Percentiles rank a stretch among this genome's conserved stretches.
Evolutionary conservation across 2,113 vertebrate species (phyloP).

Genomic region (Centropristis striata): DNA sequence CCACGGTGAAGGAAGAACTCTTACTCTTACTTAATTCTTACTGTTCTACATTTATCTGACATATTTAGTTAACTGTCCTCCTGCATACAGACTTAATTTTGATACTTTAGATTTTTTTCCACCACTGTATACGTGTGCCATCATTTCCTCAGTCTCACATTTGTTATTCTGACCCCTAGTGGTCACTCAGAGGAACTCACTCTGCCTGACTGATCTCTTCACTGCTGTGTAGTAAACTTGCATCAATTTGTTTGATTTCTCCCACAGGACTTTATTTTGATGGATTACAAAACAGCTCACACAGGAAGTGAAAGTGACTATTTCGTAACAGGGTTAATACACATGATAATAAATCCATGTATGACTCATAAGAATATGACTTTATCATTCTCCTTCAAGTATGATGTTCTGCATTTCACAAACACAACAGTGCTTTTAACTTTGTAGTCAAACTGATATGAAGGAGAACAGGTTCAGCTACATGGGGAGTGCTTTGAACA

Average conservation of each 20-base stretch:
- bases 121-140: no score
- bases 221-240: neutral
- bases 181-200: neutral
- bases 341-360: slow-evolving; percentile 8
- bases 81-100: no score
- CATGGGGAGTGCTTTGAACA: no score
- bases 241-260: neutral
- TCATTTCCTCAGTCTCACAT: neutral
- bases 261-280: slow-evolving; percentile 29
- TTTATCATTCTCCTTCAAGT: no score
- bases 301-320: slow-evolving; percentile 35
- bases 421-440: no score
- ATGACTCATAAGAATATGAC: slow-evolving; percentile 34
- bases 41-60: no score
- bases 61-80: no score
- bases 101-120: no score
- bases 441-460: no score
- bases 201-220: neutral
- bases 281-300: slow-evolving; percentile 8
- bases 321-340: neutral
- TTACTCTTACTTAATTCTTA: no score
- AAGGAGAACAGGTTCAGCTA: no score
- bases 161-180: neutral
- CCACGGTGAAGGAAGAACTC: no score
- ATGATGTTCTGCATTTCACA: neutral